Evolutionary conservation across 2,113 vertebrate genomes (phyloP), one percentile per base, ranked within the genome.

Genomic region (Ailurus styani): DNA sequence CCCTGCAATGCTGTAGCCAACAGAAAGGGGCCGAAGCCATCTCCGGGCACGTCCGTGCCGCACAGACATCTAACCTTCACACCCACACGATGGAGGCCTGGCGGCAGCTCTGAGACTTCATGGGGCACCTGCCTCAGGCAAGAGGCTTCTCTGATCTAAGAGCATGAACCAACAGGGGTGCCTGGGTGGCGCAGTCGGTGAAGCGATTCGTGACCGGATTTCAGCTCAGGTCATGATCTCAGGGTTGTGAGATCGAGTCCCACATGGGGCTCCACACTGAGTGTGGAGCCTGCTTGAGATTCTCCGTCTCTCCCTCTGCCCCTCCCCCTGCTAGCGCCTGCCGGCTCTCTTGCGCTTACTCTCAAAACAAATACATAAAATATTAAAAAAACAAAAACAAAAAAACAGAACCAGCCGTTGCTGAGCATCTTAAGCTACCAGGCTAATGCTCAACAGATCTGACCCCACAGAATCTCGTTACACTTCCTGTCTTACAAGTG

Each of bases 381-480:
- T n/a, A 31, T 68, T 9, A 6, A 18, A 34, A 6, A 18, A 34
- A 66, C 9, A 25, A 31, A 64, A 64, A 34, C 21, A 34, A 64
- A 64, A 66, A 34, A 15, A 15, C 6, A 66, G 62, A 82, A 40
- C 54, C 87, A 77, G 42, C 20, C 25, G 40, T 45, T 7, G 14
- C 54, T 31, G 29, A 42, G 17, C 31, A 50, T 75, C 27, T 6
- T 34, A 11, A 70, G 68, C 75, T n/a, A n/a, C 45, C 50, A 72
- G 31, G 18, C 47, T 25, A 14, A 27, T 0, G 12, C 12, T 42
- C 23, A 14, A 7, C 40, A 20, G 72, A 4, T 7, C 1, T 3
- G 2, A 7, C 18, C 18, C 11, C 72, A 17, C 3, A 40, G 72
- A 29, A 29, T 27, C 72, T 45, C 25, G 45, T 47, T 47, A 47